Percentiles rank a stretch among this genome's conserved stretches.
Conservation (phyloP, 2,113 vertebrate genomes). For the Psittacara wagleri region DNA sequence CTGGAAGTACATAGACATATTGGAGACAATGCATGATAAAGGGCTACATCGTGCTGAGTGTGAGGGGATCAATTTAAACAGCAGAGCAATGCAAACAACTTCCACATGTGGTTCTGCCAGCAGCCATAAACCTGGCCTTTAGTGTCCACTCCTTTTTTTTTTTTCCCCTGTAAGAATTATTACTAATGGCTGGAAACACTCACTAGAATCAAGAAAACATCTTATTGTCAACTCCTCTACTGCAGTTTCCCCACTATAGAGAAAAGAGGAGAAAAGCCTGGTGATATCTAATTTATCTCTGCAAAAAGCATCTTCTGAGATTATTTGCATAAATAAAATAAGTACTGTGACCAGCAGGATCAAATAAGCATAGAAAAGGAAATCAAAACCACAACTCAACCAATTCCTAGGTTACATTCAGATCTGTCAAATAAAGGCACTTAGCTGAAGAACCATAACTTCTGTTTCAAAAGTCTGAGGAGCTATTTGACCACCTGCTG, state of each 20-base stretch:
- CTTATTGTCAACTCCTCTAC: background rate
- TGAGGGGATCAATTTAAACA: background rate
- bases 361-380: background rate
- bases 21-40: background rate
- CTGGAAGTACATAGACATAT: background rate
- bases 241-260: background rate
- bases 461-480: background rate
- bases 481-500: background rate
- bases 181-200: background rate
- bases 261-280: background rate
- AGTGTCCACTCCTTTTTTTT: background rate
- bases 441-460: background rate
- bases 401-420: background rate
- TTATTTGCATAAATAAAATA: background rate
- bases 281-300: background rate
- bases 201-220: background rate
- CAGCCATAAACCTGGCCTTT: background rate
- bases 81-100: background rate
- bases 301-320: background rate
- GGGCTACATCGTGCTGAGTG: fast-evolving
- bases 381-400: background rate
- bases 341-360: background rate
- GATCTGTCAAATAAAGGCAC: background rate
- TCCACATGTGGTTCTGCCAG: background rate
- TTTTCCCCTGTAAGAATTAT: background rate